Evolutionary conservation across 2,888 invertebrate genomes (phyloP), one percentile per base, ranked within the genome.

Genomic region (Synanthedon formicaeformis): DNA sequence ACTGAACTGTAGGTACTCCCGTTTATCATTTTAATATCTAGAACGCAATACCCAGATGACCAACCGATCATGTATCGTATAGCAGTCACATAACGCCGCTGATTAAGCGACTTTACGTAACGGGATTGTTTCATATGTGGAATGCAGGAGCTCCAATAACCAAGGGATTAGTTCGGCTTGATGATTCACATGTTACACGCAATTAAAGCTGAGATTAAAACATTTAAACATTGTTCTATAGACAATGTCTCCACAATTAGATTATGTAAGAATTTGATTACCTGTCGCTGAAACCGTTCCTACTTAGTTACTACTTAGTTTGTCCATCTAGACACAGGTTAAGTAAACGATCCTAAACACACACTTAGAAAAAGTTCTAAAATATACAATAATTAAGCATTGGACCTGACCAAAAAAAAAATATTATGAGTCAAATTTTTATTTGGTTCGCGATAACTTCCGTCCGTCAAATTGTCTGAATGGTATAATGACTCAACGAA

Each of bases 401-500:
- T 23, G 23, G 23, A 4, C 23, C 23, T 23, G 5, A 23, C 23
- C 23, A n/a, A 45, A 13, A 45, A 41, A 13, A 2, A 45, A 45
- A 34, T 1, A 34, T 34, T 13, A 14, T 13, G 13, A 45, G 4
- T 13, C 45, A 45, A 45, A 13, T 45, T 14, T 34, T 34, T 34
- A 23, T 23, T 34, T 34, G 2, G 11, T n/a, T 45, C 45, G 45
- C 12, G 45, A n/a, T 45, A 45, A 45, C 0, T 23, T 13, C 14
- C 14, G 45, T 45, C n/a, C 23, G 23, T 23, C 23, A 23, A 45
- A 61, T 65, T 66, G 52, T 54, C 55, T 54, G 50, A 52, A 53
- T 18, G 51, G 51, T 54, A 58, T 62, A 66, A 63, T 75, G 73
- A 75, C 60, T 76, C 77, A 75, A 64, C 59, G 54, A 55, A 58